Evolutionary conservation across 2,888 invertebrate genomes (phyloP), one percentile per base, ranked within the genome.

Genomic region (Drosophila austrosaltans): DNA sequence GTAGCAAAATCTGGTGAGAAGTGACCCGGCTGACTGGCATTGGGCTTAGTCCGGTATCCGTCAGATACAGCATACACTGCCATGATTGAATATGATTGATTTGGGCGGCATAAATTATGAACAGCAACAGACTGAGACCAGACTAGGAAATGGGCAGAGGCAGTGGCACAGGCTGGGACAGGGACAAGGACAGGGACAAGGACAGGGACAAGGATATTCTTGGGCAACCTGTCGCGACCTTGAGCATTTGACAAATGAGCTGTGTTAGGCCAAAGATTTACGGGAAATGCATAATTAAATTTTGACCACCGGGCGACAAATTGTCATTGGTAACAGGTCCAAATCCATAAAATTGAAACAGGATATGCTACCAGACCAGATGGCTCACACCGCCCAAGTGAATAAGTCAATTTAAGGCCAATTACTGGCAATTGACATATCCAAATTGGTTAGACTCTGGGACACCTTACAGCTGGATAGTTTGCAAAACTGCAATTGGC

Each of bases 81-180:
- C 63, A 76, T 83, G 88, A 86, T 88, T 82, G 83, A 83, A 83
- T 82, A 83, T 83, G 83, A 83, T 83, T 86, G 83, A 83, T 83
- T 88, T 69, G 64, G 76, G 72, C 48, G 73, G 81, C 71, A 83
- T 83, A 76, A 86, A 83, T 88, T 88, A 80, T 85, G 83, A 82
- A 78, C 75, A 77, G 39, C 16, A 42, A 40, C 61, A 7, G 40
- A 32, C 22, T 48, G 65, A 36, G 54, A 62, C 10, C 40, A 44
- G 30, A 30, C 28, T 44, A 61, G 28, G 10, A 16, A 30, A 10
- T 44, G 16, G 28, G 28, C n/a, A 16, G 63, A 30, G 40, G 30
- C n/a, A 39, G 16, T n/a, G 70, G 48, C 39, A 28, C 16, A 12
- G 16, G 1, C 36, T 10, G 5, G 44, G 44, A n/a, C n/a, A n/a